Evolutionary conservation across 1,140 invertebrate genomes (phyloP), one percentile per base, ranked within the genome.

Genomic region (Macrobrachium rosenbergii): DNA sequence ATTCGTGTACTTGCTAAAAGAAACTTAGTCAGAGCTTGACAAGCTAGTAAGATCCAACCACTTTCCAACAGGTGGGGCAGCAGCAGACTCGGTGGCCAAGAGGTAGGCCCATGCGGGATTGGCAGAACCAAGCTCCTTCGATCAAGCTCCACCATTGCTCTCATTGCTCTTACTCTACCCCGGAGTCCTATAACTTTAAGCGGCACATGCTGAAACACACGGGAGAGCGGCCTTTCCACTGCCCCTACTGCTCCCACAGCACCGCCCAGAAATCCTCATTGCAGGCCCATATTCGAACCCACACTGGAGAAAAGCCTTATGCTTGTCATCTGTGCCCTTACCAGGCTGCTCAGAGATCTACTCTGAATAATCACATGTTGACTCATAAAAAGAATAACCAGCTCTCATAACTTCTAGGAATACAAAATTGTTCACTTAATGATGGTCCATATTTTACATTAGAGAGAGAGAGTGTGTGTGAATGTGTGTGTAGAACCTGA

Each of bases 271-370:
- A 63, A 63, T 62, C 28, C 62, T 62, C 52, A n/a, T 87, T 87
- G 52, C 64, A 59, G 12, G 67, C 69, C 10, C 85, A 87, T 45
- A 45, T 81, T 43, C 73, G 76, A 43, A 78, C 72, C 14, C 85
- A 87, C 58, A 87, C 85, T n/a, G 85, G 85, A 58, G 67, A 69
- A 69, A 69, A 72, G n/a, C 16, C 16, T 72, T 28, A 14, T 23
- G 67, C n/a, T 5, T 72, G 67, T 37, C 21, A 21, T 14, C 67
- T 72, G 21, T 72, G 67, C 67, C 37, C 69, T 16, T 72, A 72
- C 69, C 23, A 72, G 21, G 69, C 69, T 72, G 16, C 69, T 28
- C 69, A 37, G 16, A 23, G 37, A n/a, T 72, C 69, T 12, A 72
- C 19, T 28, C 7, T 72, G 23, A 72, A 72, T 72, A 43, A 28